These are phyloP conservation scores for Vandiemenella viatica DNA, from an alignment of 2,888 invertebrate genomes.

Conservation along the genomic window DNA sequence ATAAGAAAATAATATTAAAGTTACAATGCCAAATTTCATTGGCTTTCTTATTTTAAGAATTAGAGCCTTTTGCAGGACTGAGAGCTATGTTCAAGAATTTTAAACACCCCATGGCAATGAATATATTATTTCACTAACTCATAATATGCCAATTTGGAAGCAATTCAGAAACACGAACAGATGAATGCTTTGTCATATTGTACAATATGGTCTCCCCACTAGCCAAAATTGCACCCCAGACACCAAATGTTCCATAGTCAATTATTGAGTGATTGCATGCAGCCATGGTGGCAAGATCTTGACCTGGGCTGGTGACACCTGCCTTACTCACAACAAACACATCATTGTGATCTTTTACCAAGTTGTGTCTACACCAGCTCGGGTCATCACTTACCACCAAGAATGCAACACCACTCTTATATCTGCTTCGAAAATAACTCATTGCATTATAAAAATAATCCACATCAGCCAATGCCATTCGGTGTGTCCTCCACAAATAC, in stretches of 20 bases:
- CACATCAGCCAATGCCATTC: constrained; percentile 27
- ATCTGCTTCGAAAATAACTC: constrained; percentile 30
- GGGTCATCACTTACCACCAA: constrained; percentile 35
- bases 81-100: too few relatives aligned
- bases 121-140: constrained; percentile 10
- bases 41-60: too few relatives aligned
- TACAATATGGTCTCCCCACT: constrained; percentile 34
- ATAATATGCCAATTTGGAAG: constrained; percentile 31
- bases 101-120: too few relatives aligned
- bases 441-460: constrained; percentile 31
- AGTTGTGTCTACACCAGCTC: constrained; percentile 30
- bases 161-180: constrained; percentile 28
- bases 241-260: constrained; percentile 36
- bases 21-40: too few relatives aligned
- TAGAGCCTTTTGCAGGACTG: too few relatives aligned
- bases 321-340: constrained; percentile 28
- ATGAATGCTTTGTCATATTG: constrained; percentile 29
- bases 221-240: constrained; percentile 35
- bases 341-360: constrained; percentile 24
- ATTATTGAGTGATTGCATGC: constrained; percentile 37
- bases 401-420: constrained; percentile 26
- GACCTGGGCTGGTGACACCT: constrained; percentile 25
- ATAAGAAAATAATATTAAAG: too few relatives aligned
- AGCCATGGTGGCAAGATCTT: constrained; percentile 34
- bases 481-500: constrained; percentile 36